A percentile compares a stretch with the other conserved stretches of the same genome.
Evolutionary conservation across 2,113 vertebrate species (phyloP).

Genomic region (Myiagra hebetior): DNA sequence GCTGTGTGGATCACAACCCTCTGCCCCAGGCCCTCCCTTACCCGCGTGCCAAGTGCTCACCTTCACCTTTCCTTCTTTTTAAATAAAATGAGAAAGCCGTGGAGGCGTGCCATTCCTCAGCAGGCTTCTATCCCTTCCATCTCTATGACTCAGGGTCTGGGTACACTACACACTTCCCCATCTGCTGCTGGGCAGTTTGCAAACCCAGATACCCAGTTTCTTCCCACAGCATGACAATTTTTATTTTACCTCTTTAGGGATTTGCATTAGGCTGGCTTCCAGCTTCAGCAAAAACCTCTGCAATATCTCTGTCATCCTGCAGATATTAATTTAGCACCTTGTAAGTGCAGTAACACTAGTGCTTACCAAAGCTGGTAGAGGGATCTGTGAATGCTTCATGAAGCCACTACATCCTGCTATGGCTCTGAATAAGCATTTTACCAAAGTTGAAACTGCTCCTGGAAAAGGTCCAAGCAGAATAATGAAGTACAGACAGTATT

Average conservation of each 20-base stretch:
- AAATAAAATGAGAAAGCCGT: neutral
- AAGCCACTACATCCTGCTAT: neutral
- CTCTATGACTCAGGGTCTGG: neutral
- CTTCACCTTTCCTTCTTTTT: neutral
- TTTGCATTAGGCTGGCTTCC: neutral
- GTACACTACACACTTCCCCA: rapidly evolving
- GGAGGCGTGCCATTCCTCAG: rapidly evolving
- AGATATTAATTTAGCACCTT: neutral
- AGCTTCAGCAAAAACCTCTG: neutral
- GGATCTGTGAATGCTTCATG: neutral
- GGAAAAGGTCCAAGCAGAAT: neutral
- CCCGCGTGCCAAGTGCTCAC: rapidly evolving
- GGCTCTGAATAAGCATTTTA: neutral
- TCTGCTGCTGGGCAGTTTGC: neutral
- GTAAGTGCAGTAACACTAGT: neutral
- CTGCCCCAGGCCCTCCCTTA: neutral
- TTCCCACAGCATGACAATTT: neutral
- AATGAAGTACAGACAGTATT: neutral
- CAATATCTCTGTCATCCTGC: neutral
- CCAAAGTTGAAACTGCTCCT: neutral
- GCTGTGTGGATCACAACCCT: neutral
- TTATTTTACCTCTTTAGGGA: neutral
- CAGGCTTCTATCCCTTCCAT: neutral
- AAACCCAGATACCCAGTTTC: neutral
- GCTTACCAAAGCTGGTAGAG: neutral